phyloP scores from a whole-genome alignment of 2,113 vertebrate species.

The Pavo muticus region DNA sequence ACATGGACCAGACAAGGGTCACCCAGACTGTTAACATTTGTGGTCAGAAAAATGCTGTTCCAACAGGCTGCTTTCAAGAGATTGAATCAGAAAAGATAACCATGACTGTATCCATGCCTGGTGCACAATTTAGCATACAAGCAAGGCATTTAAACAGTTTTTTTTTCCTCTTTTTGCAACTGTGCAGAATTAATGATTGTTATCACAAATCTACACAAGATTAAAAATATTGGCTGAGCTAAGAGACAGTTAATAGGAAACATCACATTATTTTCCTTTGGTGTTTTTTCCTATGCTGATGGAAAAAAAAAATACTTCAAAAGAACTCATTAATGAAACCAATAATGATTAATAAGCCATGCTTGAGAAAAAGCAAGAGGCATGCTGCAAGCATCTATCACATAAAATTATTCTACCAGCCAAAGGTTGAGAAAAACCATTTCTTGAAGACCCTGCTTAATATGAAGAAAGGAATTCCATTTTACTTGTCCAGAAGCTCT shows the following conservation, averaged over 20 bases:
- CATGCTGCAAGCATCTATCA: neutral
- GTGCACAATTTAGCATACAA: neutral
- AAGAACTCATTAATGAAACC: neutral
- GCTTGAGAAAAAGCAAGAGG: neutral
- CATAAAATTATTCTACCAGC: neutral
- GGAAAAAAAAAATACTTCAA: neutral
- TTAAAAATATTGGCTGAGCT: neutral
- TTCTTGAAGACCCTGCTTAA: neutral
- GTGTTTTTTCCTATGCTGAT: neutral
- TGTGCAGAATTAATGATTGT: neutral
- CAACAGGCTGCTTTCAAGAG: slow-evolving; percentile 32
- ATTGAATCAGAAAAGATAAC: neutral
- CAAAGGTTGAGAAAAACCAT: neutral
- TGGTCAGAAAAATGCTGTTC: neutral
- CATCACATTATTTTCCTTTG: neutral
- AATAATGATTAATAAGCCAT: neutral
- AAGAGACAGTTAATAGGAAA: neutral
- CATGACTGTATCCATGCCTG: neutral
- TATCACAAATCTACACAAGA: neutral
- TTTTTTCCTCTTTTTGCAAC: neutral
- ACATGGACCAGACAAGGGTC: neutral
- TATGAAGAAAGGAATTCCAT: neutral
- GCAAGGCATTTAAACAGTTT: neutral
- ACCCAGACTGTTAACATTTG: slow-evolving; percentile 16
- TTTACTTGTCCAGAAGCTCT: neutral